Evolutionary conservation across 2,888 invertebrate genomes (phyloP), one percentile per base, ranked within the genome.

Genomic region (Hypomecis atomaria): DNA sequence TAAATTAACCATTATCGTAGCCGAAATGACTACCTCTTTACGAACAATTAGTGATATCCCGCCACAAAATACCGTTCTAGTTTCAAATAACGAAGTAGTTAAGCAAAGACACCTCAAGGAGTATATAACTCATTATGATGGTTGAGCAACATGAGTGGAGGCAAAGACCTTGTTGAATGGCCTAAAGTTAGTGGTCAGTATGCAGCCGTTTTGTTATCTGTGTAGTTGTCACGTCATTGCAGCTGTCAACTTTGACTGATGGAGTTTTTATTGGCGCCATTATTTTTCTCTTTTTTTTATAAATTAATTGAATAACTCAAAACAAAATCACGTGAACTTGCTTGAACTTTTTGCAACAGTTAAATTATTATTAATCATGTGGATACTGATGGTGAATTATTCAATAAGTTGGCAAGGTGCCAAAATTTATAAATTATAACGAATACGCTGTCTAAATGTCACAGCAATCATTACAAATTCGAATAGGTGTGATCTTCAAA

Each of bases 381-480:
- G 1, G 23, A 23, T 23, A 23, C 23, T 23, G 23, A 23, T 23
- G 23, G 23, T 23, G 23, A 2, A 23, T 23, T 23, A 23, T 23
- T 23, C 23, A 23, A 23, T 2, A 23, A 23, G 23, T 23, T 23
- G 23, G 23, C 23, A 23, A 23, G 23, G 23, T 23, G 23, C 23
- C 23, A 23, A 23, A 23, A 23, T 23, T 23, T 40, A 40, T 40
- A 4, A 7, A 5, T 40, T 40, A 3, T 9, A 49, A 49, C 34
- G 36, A 49, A 56, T 47, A 56, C 13, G 34, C 36, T 49, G 36
- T 55, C 37, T 34, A 79, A 77, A 76, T 75, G 81, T 79, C 78
- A 78, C 69, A 68, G 64, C 75, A 77, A 80, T n/a, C n/a, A n/a
- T 79, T 79, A 76, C 75, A 76, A 81, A 79, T 79, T 76, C 66